Percentiles rank a stretch among this genome's conserved stretches.
Evolutionary conservation across 92 coral and sea anemone genomes (phyloP).

Genomic region (Epizoanthus fatuus): DNA sequence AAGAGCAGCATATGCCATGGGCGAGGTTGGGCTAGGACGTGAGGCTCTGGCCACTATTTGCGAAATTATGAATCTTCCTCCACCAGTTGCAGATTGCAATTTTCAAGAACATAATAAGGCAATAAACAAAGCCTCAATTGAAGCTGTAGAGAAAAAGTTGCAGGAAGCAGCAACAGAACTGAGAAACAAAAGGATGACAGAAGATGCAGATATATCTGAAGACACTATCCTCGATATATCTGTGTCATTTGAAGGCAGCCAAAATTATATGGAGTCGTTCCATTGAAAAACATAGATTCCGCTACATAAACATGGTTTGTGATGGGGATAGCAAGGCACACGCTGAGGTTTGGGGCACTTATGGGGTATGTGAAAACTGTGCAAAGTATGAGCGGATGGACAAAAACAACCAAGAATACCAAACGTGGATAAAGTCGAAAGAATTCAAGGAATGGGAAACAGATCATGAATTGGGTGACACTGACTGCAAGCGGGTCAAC

Average conservation of each 20-base stretch:
- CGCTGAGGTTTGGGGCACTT: conserved; percentile 36
- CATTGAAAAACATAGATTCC: not conserved
- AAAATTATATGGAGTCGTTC: conserved; percentile 14
- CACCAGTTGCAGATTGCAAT: conserved; percentile 46
- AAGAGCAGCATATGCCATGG: conserved; percentile 50
- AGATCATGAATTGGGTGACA: conserved; percentile 2
- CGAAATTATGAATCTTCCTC: conserved; percentile 46
- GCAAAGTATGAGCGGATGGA: conserved; percentile 46
- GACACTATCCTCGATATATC: conserved; percentile 34
- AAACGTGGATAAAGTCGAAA: conserved; percentile 33
- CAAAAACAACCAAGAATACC: conserved; percentile 19
- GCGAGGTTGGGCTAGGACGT: conserved; percentile 53
- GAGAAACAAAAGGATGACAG: conserved; percentile 4
- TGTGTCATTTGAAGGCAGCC: conserved; percentile 40
- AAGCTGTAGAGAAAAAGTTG: conserved; percentile 28
- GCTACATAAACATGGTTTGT: conserved; percentile 40
- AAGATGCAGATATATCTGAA: conserved; percentile 29
- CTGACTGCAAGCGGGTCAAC: conserved; percentile 7
- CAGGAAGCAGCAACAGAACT: conserved; percentile 46
- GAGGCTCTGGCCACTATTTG: conserved; percentile 58
- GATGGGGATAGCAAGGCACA: conserved; percentile 49
- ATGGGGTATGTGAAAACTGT: conserved; percentile 35
- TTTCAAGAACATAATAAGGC: conserved; percentile 43
- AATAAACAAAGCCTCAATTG: conserved; percentile 37
- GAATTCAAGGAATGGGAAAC: conserved; percentile 31